Evolutionary conservation across 1,140 invertebrate species (phyloP), one percentile per base, ranked within the genome.

Genomic region (Venustaconcha ellipsiformis): DNA sequence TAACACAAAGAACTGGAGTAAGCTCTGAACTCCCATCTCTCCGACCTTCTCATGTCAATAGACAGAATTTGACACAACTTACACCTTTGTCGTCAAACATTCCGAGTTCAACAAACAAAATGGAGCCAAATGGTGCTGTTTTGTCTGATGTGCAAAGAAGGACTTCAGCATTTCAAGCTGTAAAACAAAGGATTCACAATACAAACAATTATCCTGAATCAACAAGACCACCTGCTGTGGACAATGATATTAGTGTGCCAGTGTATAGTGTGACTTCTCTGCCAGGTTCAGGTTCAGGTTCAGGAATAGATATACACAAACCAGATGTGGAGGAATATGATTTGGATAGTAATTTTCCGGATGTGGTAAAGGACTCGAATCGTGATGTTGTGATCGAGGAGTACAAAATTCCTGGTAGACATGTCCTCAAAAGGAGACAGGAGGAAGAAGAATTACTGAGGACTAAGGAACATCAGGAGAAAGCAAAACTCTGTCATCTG

Each of bases 401-500:
- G 78, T 77, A 77, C 60, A 64, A 65, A 66, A 79, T 82, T 71
- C 76, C 79, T 17, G 78, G 74, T 58, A 18, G 64, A 58, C 64
- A 57, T 63, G 65, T 66, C 20, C 59, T 67, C 23, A 55, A 76
- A 57, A 68, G 69, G 56, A 62, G 63, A 14, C 79, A 73, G n/a
- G 65, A 17, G 48, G 70, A 26, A 68, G 62, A 62, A 67, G 73
- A 58, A 76, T 78, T 64, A 80, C 78, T 74, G 75, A 73, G 67
- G 67, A 81, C 68, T 17, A 74, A 37, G 65, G 88, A 92, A 59
- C 78, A 86, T 66, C 91, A 86, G 89, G 92, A 92, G 77, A 92
- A 92, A 68, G 90, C 90, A 78, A 95, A 96, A 89, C 92, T 97
- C 72, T 92, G 97, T 56, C 93, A 94, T 79, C 91, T 97, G 80